Conservation (phyloP, 2,888 invertebrate species). For the Arctia plantaginis region DNA sequence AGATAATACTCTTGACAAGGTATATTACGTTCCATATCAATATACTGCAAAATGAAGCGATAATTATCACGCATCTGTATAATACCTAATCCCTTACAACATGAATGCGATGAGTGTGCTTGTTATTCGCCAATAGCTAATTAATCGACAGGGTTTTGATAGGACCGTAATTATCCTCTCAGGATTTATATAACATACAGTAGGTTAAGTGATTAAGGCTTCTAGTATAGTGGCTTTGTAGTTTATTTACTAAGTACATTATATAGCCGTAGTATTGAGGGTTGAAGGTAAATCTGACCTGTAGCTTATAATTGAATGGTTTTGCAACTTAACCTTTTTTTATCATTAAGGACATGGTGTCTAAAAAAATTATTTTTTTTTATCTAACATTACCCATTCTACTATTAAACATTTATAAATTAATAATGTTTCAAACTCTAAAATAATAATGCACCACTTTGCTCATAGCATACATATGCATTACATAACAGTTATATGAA, state of each 20-base stretch:
- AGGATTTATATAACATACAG: slow-evolving; percentile 8
- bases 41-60: slow-evolving; percentile 12
- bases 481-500: background rate
- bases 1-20: background rate
- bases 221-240: background rate
- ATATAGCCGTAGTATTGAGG: background rate
- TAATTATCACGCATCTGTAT: slow-evolving; percentile 4
- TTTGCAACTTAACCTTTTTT: background rate
- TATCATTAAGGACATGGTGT: too few relatives aligned
- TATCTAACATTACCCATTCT: background rate
- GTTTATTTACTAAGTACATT: background rate
- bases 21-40: background rate
- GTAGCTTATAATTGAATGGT: too few relatives aligned
- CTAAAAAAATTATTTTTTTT: too few relatives aligned
- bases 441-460: background rate
- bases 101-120: background rate
- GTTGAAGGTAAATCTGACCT: background rate
- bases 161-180: slow-evolving; percentile 8
- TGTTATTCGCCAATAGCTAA: slow-evolving; percentile 3
- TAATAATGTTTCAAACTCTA: background rate
- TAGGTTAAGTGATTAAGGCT: slow-evolving; percentile 1
- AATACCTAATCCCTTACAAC: slow-evolving; percentile 11
- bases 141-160: slow-evolving; percentile 16
- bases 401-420: background rate
- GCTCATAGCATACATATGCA: background rate